A percentile compares a stretch with the other conserved stretches of the same genome.
phyloP scores from a whole-genome alignment of 2,797 vertebrate species.

The Rhynchotus rufescens region DNA sequence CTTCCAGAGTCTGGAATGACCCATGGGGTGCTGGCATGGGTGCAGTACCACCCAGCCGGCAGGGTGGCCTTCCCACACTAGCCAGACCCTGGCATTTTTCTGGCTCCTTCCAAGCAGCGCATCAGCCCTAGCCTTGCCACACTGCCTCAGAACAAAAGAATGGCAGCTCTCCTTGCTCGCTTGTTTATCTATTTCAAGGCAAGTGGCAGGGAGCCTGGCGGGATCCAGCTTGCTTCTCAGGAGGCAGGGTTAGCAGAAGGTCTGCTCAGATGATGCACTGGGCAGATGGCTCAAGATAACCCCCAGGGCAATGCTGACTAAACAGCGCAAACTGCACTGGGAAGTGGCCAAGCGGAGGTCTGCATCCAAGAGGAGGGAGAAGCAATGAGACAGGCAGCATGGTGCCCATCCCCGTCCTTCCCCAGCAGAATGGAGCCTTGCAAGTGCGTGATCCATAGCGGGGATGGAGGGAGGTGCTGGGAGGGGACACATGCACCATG shows the following conservation, averaged over 20 bases:
- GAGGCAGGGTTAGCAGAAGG: conserved; percentile 57
- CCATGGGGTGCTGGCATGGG: neutral
- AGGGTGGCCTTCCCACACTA: neutral
- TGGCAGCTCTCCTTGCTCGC: fast-evolving
- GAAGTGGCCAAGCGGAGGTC: neutral
- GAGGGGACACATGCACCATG: neutral
- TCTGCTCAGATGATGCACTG: conserved; percentile 33
- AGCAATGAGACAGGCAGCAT: neutral
- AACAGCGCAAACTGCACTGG: conserved; percentile 30
- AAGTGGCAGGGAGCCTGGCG: neutral
- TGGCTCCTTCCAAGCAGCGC: neutral
- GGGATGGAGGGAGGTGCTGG: neutral
- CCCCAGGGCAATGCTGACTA: conserved; percentile 40
- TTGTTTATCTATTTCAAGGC: neutral
- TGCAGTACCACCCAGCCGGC: fast-evolving
- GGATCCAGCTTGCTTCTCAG: neutral
- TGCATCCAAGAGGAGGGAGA: neutral
- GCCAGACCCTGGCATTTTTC: neutral
- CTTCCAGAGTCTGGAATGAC: neutral
- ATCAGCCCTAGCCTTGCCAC: neutral
- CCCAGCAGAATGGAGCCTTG: neutral
- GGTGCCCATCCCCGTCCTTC: fast-evolving
- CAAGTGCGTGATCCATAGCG: fast-evolving
- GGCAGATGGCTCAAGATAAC: conserved; percentile 66
- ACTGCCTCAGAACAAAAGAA: neutral